Percentiles rank a stretch among this genome's conserved stretches.
Conservation (phyloP, 2,888 invertebrate genomes). For the Ferrisia virgata region DNA sequence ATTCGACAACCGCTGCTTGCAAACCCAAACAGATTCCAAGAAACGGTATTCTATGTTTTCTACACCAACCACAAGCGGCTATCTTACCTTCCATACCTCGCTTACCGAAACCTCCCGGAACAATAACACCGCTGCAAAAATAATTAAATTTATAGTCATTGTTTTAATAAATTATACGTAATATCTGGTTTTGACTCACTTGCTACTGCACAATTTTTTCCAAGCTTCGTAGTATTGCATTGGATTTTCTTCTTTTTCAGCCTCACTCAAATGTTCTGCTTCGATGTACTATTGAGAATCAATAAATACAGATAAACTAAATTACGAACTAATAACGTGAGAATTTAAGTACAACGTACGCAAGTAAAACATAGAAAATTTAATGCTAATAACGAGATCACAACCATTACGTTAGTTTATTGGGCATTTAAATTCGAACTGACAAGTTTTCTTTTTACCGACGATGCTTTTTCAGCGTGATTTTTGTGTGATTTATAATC, state of each 20-base stretch:
- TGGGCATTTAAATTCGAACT: too few species aligned
- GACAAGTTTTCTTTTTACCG: too few species aligned
- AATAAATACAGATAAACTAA: too few species aligned
- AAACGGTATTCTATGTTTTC: conserved; percentile 84
- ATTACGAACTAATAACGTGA: too few species aligned
- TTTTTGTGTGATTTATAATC: too few species aligned
- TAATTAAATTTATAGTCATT: conserved; percentile 2
- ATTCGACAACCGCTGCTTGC: conserved; percentile 95
- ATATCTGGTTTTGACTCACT: conserved; percentile 60
- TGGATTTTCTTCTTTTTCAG: conserved; percentile 66
- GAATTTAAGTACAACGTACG: neutral
- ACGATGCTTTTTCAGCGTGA: too few species aligned
- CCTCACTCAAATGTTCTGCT: conserved; percentile 79
- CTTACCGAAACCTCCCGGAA: conserved; percentile 96
- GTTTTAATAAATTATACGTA: neutral
- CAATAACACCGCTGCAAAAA: conserved; percentile 75
- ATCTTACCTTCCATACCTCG: conserved; percentile 96
- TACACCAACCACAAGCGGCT: conserved; percentile 87
- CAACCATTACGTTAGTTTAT: too few species aligned
- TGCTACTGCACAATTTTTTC: conserved; percentile 82
- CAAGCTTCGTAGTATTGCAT: conserved; percentile 89
- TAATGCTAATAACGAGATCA: too few species aligned
- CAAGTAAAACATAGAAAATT: too few species aligned
- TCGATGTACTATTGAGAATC: conserved; percentile 69
- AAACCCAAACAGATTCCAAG: conserved; percentile 97